A percentile compares a stretch with the other conserved stretches of the same genome.
Conservation (phyloP, 2,797 vertebrate species). For the Mycteria americana region DNA sequence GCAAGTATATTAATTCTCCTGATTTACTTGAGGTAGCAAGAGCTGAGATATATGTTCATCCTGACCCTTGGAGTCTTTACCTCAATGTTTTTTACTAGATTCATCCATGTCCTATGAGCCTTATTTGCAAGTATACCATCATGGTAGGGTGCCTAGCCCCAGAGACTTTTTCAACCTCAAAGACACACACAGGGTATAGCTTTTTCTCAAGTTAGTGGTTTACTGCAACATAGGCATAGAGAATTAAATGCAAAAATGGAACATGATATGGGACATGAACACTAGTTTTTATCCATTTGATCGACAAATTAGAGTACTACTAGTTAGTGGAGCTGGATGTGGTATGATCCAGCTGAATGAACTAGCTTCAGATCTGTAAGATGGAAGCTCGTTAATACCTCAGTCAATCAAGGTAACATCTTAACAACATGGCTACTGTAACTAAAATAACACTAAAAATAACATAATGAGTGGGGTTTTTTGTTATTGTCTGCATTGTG, state of each 20-base stretch:
- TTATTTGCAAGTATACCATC: background rate
- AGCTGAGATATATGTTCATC: background rate
- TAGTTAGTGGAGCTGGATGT: background rate
- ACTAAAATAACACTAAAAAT: background rate
- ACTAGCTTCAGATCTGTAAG: background rate
- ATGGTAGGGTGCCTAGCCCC: background rate
- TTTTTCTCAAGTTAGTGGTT: background rate
- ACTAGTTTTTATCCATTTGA: background rate
- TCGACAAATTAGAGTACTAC: background rate
- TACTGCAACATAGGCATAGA: background rate
- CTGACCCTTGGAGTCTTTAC: background rate
- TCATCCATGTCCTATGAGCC: background rate
- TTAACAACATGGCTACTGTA: background rate
- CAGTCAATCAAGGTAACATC: background rate
- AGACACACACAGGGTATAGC: background rate
- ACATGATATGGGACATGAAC: background rate
- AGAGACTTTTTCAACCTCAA: background rate
- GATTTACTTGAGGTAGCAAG: background rate
- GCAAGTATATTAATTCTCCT: background rate
- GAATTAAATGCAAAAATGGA: background rate
- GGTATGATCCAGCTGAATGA: background rate
- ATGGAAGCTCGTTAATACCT: background rate
- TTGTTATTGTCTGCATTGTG: background rate
- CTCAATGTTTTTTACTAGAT: background rate
- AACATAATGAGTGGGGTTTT: rapidly evolving